These are phyloP conservation scores for Gryllus longicercus DNA, from an alignment of 2,888 invertebrate species.

Conservation along the genomic window DNA sequence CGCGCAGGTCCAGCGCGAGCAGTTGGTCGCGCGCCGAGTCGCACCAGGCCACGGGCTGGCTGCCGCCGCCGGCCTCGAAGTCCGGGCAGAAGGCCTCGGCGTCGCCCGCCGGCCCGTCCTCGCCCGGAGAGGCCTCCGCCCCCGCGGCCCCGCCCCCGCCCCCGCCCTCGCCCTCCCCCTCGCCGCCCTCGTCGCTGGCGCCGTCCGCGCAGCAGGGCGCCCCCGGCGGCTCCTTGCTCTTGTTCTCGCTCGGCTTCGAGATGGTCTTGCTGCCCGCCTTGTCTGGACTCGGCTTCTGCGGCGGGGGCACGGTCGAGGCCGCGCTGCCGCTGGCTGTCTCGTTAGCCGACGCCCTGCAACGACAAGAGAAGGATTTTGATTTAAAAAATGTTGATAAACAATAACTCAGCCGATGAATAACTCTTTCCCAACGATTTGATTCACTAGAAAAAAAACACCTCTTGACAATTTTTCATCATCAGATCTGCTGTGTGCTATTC, in stretches of 20 bases:
- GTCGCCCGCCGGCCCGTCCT: not conserved
- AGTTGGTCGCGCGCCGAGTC: constrained; percentile 38
- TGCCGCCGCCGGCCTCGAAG: constrained; percentile 33
- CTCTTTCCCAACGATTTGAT: no score
- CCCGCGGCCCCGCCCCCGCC: not conserved
- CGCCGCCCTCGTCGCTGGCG: not conserved
- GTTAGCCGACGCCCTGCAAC: no score
- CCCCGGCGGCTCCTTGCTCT: not conserved
- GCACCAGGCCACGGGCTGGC: constrained; percentile 41
- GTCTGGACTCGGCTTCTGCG: not conserved
- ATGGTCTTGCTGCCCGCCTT: not conserved
- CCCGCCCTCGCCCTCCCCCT: not conserved
- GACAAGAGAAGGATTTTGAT: no score
- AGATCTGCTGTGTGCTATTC: no score
- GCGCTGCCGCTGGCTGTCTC: not conserved
- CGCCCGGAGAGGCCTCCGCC: not conserved
- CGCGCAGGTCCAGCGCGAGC: constrained; percentile 38
- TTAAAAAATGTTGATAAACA: no score
- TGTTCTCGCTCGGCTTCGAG: not conserved
- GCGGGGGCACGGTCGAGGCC: not conserved
- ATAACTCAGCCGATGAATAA: no score
- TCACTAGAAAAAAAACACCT: no score
- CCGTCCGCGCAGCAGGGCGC: not conserved
- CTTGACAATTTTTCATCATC: no score
- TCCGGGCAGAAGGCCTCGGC: constrained; percentile 39